Percentiles rank a stretch among this genome's conserved stretches.
Evolutionary conservation across 2,888 invertebrate genomes (phyloP).

Genomic region (Caenorhabditis virilis): DNA sequence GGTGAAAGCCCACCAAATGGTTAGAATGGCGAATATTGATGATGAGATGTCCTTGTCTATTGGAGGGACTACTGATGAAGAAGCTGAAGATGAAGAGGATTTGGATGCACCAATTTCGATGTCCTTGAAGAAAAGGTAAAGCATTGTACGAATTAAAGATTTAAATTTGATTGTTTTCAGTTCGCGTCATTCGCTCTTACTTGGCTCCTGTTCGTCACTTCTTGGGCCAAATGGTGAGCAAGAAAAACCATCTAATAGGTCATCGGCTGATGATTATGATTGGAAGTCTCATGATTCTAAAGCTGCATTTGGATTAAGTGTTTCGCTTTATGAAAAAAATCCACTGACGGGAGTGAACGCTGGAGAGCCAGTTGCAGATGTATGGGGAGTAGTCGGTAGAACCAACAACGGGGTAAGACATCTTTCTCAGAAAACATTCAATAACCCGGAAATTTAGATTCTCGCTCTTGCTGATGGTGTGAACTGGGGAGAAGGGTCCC

Average conservation of each 20-base stretch:
- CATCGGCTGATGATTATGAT: constrained; percentile 50
- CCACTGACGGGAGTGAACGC: constrained; percentile 77
- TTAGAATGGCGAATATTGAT: constrained; percentile 65
- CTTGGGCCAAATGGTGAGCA: constrained; percentile 48
- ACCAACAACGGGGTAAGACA: constrained; percentile 75
- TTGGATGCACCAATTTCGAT: constrained; percentile 36
- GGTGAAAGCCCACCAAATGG: constrained; percentile 57
- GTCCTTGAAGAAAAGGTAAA: constrained; percentile 27
- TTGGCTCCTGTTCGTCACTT: constrained; percentile 54
- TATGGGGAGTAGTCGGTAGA: constrained; percentile 78
- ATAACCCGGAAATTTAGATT: constrained; percentile 69
- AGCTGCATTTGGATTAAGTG: constrained; percentile 77
- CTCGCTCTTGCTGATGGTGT: constrained; percentile 86
- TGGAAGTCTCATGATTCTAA: constrained; percentile 74
- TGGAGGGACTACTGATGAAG: constrained; percentile 51
- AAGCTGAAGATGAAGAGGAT: constrained; percentile 54
- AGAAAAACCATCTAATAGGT: constrained; percentile 14
- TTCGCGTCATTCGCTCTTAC: constrained; percentile 30
- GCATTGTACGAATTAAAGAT: too few species aligned
- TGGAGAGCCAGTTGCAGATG: constrained; percentile 82
- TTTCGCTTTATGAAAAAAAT: constrained; percentile 83
- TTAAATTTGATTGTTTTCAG: too few species aligned
- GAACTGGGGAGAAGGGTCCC: constrained; percentile 87
- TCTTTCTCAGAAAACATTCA: background rate
- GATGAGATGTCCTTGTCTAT: constrained; percentile 63